A percentile compares a stretch with the other conserved stretches of the same genome.
These are phyloP conservation scores for Nanorana parkeri DNA, from an alignment of 2,113 vertebrate genomes.

Conservation along the genomic window DNA sequence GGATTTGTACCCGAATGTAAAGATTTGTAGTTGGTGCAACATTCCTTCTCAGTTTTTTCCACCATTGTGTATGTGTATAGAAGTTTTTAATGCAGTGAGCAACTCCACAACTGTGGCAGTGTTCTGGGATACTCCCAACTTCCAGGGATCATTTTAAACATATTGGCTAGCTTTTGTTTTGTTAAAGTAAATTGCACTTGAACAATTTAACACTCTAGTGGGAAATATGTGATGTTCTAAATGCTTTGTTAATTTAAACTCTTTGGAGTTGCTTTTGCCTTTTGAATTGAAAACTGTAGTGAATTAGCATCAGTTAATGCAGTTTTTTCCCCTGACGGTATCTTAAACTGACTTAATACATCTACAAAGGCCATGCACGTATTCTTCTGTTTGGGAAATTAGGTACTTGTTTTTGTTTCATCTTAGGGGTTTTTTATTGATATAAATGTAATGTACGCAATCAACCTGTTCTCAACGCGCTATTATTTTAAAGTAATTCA, in stretches of 20 bases:
- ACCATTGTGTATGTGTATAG: background rate
- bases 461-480: too few species aligned
- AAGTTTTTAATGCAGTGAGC: too few species aligned
- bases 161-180: conserved; percentile 24
- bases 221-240: conserved; percentile 35
- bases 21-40: background rate
- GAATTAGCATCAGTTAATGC: conserved; percentile 39
- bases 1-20: background rate
- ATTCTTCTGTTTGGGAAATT: background rate
- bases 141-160: conserved; percentile 27
- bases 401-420: background rate
- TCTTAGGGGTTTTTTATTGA: too few species aligned
- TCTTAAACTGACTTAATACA: conserved; percentile 33
- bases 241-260: conserved; percentile 39
- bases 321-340: conserved; percentile 14
- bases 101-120: background rate
- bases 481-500: too few species aligned
- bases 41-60: background rate
- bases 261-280: conserved; percentile 30
- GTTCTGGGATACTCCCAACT: conserved; percentile 4
- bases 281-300: conserved; percentile 30
- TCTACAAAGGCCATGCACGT: conserved; percentile 15
- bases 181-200: conserved; percentile 34
- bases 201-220: conserved; percentile 29
- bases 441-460: too few species aligned